Evolutionary conservation across 2,888 invertebrate genomes (phyloP).

Genomic region (Caenorhabditis panamensis): DNA sequence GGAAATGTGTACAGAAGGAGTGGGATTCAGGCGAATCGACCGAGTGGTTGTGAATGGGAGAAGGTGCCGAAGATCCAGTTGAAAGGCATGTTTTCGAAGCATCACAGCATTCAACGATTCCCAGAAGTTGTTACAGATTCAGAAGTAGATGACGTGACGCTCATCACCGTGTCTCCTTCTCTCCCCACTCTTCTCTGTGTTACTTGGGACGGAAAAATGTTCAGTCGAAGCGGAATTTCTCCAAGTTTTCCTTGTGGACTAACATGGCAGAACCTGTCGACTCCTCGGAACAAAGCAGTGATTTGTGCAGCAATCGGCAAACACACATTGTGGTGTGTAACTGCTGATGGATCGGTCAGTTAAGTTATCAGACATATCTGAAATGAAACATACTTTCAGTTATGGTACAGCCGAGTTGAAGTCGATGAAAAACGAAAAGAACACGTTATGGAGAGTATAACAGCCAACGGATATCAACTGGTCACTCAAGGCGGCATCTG

Average conservation of each 20-base stretch:
- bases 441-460: conserved; percentile 28
- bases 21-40: conserved; percentile 35
- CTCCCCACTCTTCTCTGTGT: conserved; percentile 57
- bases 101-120: no score
- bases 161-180: conserved; percentile 48
- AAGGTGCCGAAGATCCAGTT: conserved; percentile 33
- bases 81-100: no score
- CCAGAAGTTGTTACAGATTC: conserved; percentile 3
- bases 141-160: conserved; percentile 62
- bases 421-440: conserved; percentile 44
- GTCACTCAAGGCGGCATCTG: conserved; percentile 48
- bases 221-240: conserved; percentile 49
- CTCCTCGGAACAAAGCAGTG: conserved; percentile 51
- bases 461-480: conserved; percentile 16
- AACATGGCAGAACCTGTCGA: conserved; percentile 48
- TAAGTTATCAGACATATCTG: not conserved
- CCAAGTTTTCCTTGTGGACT: conserved; percentile 25
- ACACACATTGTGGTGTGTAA: conserved; percentile 59
- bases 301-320: conserved; percentile 56
- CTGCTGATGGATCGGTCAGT: conserved; percentile 60
- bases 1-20: conserved; percentile 51
- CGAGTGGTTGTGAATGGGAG: conserved; percentile 38
- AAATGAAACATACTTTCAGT: conserved; percentile 1
- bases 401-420: conserved; percentile 41
- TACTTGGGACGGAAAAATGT: conserved; percentile 68